Conservation (phyloP, 1,140 invertebrate genomes). For the Anthonomus grandis region DNA sequence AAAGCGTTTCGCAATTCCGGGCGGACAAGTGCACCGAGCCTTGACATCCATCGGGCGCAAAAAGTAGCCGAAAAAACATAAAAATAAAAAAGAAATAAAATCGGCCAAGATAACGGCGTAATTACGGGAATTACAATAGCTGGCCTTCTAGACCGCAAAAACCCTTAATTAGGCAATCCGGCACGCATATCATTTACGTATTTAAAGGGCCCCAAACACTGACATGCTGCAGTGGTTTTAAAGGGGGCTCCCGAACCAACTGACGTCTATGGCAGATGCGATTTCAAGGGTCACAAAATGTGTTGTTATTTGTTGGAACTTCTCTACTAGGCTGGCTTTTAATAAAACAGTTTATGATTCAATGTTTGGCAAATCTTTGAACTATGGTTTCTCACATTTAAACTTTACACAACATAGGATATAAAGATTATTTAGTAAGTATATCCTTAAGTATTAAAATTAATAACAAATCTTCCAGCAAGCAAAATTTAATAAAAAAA, state of each 20-base stretch:
- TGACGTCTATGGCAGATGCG: conserved; percentile 21
- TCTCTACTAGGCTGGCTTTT: no score
- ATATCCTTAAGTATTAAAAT: no score
- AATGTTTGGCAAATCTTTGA: no score
- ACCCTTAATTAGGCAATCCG: conserved; percentile 26
- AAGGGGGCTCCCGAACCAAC: conserved; percentile 13
- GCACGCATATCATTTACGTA: conserved; percentile 26
- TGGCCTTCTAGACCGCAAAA: conserved; percentile 25
- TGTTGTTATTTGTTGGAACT: no score
- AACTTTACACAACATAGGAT: no score
- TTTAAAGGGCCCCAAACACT: conserved; percentile 21
- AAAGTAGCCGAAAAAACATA: conserved; percentile 15
- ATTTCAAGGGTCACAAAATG: conserved; percentile 2
- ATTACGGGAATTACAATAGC: conserved; percentile 21
- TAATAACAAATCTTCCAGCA: no score
- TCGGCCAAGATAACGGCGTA: conserved; percentile 19
- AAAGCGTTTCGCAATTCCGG: conserved; percentile 14
- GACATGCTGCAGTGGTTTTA: conserved; percentile 22
- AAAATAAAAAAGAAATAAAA: conserved; percentile 13
- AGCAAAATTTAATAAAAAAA: no score
- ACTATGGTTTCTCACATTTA: no score
- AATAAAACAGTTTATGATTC: no score
- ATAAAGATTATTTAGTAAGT: no score
- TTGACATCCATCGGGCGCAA: conserved; percentile 13
- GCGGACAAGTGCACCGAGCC: conserved; percentile 7